Percentiles rank a stretch among this genome's conserved stretches.
These are phyloP conservation scores for Zapus hudsonius DNA, from an alignment of 2,113 vertebrate genomes.

Conservation along the genomic window DNA sequence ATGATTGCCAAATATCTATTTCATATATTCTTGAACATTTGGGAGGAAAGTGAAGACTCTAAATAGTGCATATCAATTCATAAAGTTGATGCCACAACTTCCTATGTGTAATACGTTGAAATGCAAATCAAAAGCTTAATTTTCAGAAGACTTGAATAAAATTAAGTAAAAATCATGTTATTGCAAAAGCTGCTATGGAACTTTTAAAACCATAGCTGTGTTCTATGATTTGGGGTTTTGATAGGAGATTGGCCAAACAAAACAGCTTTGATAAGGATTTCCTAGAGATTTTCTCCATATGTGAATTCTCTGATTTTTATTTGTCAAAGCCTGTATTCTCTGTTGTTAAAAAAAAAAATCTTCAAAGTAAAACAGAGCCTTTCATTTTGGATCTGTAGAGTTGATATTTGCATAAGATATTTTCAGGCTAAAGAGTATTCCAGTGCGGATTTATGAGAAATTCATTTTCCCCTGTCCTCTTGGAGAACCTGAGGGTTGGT, in stretches of 20 bases:
- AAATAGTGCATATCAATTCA: neutral
- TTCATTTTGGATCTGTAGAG: neutral
- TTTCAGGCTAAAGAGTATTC: conserved; percentile 34
- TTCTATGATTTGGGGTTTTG: neutral
- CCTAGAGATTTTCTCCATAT: neutral
- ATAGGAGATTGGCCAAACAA: conserved; percentile 2
- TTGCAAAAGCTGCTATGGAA: neutral
- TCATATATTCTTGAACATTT: neutral
- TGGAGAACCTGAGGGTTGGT: neutral
- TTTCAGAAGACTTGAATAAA: neutral
- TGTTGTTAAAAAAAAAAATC: conserved; percentile 12
- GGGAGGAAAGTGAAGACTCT: neutral
- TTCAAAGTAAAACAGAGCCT: neutral
- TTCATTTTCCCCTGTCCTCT: neutral
- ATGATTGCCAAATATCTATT: neutral
- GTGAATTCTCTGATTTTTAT: neutral
- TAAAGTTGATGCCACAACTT: neutral
- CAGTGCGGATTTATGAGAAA: neutral
- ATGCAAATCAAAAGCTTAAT: conserved; percentile 11
- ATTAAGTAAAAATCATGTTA: neutral
- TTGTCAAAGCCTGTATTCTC: neutral
- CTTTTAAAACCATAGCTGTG: neutral
- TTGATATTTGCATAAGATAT: neutral
- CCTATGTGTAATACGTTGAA: neutral
- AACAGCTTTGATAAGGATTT: neutral